Evolutionary conservation across 2,113 vertebrate genomes (phyloP).

Genomic region (Lepidothrix coronata): DNA sequence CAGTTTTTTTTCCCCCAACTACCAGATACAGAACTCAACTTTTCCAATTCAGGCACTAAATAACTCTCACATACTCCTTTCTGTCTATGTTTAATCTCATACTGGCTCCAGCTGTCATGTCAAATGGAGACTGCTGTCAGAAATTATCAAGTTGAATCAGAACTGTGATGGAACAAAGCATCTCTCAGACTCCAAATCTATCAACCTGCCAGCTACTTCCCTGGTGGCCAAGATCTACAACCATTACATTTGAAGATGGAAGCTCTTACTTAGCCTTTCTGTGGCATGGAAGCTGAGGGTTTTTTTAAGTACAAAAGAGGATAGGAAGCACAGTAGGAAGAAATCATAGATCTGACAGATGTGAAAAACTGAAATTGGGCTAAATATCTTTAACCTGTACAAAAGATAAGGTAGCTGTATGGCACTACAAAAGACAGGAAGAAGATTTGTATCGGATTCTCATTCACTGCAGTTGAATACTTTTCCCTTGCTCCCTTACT

Average conservation of each 20-base stretch:
- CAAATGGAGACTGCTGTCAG: not conserved
- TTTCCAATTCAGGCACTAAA: not conserved
- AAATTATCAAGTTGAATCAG: not conserved
- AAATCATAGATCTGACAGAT: not conserved
- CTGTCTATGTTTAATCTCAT: not conserved
- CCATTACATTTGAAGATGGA: not conserved
- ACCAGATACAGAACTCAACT: not conserved
- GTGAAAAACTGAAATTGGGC: not conserved
- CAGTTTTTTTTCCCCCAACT: not conserved
- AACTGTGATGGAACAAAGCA: not conserved
- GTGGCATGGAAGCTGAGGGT: not conserved
- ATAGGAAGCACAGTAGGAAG: not conserved
- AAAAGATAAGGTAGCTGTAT: not conserved
- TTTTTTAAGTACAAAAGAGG: not conserved
- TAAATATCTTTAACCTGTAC: not conserved
- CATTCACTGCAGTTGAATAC: not conserved
- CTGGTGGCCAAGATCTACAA: not conserved
- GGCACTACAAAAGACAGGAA: not conserved
- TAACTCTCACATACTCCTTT: not conserved
- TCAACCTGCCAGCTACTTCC: not conserved
- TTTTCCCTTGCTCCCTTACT: slow-evolving; percentile 34
- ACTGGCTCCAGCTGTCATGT: not conserved
- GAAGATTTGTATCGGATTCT: not conserved
- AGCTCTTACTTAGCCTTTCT: not conserved
- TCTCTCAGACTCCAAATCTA: not conserved